A percentile compares a stretch with the other conserved stretches of the same genome.
phyloP scores from a whole-genome alignment of 2,888 invertebrate genomes.

The Ferrisia virgata region DNA sequence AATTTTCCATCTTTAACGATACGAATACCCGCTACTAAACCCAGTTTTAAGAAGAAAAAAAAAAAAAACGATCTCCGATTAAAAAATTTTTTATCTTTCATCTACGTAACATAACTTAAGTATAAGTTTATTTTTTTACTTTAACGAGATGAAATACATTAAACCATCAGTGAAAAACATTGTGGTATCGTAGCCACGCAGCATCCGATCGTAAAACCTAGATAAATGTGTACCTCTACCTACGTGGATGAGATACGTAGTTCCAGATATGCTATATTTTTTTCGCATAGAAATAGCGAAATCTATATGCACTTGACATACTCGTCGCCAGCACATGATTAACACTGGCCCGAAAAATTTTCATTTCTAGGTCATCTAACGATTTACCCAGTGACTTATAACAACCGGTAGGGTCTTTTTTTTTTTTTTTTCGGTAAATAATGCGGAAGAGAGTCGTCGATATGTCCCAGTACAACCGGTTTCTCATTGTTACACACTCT shows the following conservation, averaged over 20 bases:
- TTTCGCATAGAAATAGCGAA: background rate
- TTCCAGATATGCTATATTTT: background rate
- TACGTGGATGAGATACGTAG: too few relatives aligned
- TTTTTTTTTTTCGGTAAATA: slow-evolving; percentile 12
- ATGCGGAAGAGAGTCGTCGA: slow-evolving; percentile 23
- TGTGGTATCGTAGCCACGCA: background rate
- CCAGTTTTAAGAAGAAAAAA: too few relatives aligned
- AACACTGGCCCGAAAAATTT: slow-evolving; percentile 6
- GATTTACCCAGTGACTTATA: slow-evolving; percentile 29
- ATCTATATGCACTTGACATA: slow-evolving; percentile 1
- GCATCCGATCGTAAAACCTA: background rate
- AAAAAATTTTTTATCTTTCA: background rate
- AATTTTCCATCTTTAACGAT: too few relatives aligned
- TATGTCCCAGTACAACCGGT: slow-evolving; percentile 6
- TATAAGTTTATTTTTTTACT: background rate
- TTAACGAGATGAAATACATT: background rate
- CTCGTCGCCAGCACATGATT: background rate
- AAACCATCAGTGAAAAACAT: too few relatives aligned
- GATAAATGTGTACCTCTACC: too few relatives aligned
- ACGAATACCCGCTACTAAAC: too few relatives aligned
- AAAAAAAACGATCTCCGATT: background rate
- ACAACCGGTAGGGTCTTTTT: slow-evolving; percentile 15
- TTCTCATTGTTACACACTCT: slow-evolving; percentile 8
- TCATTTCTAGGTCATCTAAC: slow-evolving; percentile 13
- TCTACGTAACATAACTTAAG: too few relatives aligned